Evolutionary conservation across 2,113 vertebrate species (phyloP).

Genomic region (Macquaria australasica): DNA sequence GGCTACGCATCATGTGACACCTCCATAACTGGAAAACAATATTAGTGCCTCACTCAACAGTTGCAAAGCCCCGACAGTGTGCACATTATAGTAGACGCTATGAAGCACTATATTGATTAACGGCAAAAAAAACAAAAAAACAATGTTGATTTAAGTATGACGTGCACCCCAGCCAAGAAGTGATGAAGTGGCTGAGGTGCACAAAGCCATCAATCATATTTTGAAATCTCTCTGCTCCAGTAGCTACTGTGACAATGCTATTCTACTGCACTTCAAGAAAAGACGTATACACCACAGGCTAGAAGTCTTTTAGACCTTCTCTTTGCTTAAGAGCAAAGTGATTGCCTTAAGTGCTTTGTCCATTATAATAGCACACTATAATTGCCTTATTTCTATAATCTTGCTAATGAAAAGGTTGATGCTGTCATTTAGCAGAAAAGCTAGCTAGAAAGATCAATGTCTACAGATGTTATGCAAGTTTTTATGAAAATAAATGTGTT

Average conservation of each 20-base stretch:
- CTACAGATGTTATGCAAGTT: not conserved
- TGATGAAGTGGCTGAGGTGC: conserved; percentile 1
- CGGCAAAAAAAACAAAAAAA: not conserved
- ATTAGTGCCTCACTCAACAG: not conserved
- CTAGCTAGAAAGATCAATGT: not conserved
- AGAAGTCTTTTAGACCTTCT: not conserved
- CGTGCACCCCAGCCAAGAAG: not conserved
- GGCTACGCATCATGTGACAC: conserved; percentile 45
- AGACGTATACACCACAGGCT: not conserved
- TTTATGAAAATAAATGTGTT: not conserved
- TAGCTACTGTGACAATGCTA: not conserved
- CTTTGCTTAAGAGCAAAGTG: not conserved
- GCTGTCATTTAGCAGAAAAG: not conserved
- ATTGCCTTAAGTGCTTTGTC: not conserved
- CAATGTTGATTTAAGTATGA: conserved; percentile 1
- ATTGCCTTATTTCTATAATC: not conserved
- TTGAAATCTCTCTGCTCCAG: not conserved
- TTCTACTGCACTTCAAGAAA: not conserved
- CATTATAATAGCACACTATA: not conserved
- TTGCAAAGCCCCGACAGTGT: not conserved
- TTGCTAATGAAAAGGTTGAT: not conserved
- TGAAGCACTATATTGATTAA: not conserved
- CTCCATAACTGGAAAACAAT: conserved; percentile 49
- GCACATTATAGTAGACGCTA: not conserved
- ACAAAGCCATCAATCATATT: conserved; percentile 3